Conservation (phyloP, 2,888 invertebrate genomes). For the Cabera pusaria region DNA sequence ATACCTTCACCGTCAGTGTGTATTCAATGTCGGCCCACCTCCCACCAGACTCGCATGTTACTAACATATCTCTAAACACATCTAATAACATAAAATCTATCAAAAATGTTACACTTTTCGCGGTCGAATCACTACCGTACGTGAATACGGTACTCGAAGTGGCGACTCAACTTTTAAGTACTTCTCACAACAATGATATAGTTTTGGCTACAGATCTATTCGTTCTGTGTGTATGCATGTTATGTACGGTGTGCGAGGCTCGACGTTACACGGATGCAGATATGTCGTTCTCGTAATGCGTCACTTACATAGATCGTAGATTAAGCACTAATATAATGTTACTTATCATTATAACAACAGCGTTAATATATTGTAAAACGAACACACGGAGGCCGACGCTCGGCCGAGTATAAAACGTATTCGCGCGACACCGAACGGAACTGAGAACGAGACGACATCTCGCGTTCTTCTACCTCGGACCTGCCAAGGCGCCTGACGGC, state of each 20-base stretch:
- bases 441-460: not conserved
- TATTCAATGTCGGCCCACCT: too few relatives aligned
- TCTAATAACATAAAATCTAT: too few relatives aligned
- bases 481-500: constrained; percentile 2
- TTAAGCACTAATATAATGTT: constrained; percentile 10
- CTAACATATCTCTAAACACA: too few relatives aligned
- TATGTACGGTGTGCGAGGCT: not conserved
- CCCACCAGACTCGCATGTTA: too few relatives aligned
- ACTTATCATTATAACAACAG: constrained; percentile 16
- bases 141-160: too few relatives aligned
- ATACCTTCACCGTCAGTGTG: too few relatives aligned
- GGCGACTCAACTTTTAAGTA: too few relatives aligned
- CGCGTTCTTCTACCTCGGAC: constrained; percentile 4
- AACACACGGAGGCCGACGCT: constrained; percentile 21
- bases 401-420: constrained; percentile 22
- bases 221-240: too few relatives aligned
- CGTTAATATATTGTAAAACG: constrained; percentile 27
- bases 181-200: too few relatives aligned
- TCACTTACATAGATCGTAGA: constrained; percentile 7
- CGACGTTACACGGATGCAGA: not conserved
- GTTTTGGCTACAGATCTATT: too few relatives aligned
- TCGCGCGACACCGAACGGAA: constrained; percentile 7
- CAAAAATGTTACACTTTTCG: too few relatives aligned
- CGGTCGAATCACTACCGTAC: too few relatives aligned
- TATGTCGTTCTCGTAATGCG: constrained; percentile 7